Base-by-base conservation (phyloP, 1,140 invertebrate species). In the Samia ricini region DNA sequence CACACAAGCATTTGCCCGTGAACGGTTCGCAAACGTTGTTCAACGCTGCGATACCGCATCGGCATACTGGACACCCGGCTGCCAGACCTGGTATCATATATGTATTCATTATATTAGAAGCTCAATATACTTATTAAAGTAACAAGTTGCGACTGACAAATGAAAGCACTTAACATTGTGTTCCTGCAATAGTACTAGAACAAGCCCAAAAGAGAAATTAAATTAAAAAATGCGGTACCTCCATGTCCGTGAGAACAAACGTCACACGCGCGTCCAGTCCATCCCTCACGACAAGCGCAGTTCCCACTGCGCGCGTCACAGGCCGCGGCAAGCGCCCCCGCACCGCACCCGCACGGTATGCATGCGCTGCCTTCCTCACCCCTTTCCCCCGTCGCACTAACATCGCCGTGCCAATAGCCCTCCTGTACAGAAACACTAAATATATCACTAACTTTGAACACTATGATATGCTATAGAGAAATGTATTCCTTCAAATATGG, bases 251-350 rank as follows among this genome's bases (percentile, higher is more conserved):
- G 20, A 0, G 64, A 69, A 87, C 98, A 99, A 19, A 91, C 85
- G 76, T 98, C 94, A 85, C 99, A 99, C 29, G 95, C 94, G 64
- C 94, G 91, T n/a, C 98, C 98, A 2, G 93, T 92, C 76, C 96
- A 98, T 61, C 94, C 94, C 0, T 93, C 90, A 50, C 90, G 87
- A 79, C 95, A 96, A 0, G 92, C 87, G 91, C 98, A 98, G 65
- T 95, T 94, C 2, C 98, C 98, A 23, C 90, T 94, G 10, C 91
- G 86, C 12, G 93, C 81, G 74, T 98, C 94, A 91, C 98, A 99
- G 1, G 92, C 86, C 29, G 84, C 84, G 0, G 93, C 93, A 22
- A 91, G 89, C 42, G 97, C 94, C 15, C 98, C 98, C 2, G 82
- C 66, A 83, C 96, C 93, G 90, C 98, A 99, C 52, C 92, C 91